A percentile compares a stretch with the other conserved stretches of the same genome.
Evolutionary conservation across 2,888 invertebrate genomes (phyloP).

Genomic region (Zaprionus bogoriensis): DNA sequence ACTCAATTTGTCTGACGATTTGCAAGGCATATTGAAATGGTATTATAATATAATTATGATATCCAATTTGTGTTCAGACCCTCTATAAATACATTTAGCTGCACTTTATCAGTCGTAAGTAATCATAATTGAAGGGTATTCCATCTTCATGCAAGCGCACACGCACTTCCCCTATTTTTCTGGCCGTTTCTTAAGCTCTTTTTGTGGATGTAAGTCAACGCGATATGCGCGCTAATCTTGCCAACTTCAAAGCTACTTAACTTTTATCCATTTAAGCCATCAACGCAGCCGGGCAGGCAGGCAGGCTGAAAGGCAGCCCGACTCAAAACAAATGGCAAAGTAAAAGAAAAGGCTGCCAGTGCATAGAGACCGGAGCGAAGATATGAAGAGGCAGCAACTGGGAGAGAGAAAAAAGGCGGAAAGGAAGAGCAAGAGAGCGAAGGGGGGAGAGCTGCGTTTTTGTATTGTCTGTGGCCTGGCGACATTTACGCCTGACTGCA

Average conservation of each 20-base stretch:
- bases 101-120: neutral
- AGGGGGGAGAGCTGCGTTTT: constrained; percentile 17
- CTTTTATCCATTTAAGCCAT: constrained; percentile 76
- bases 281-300: constrained; percentile 49
- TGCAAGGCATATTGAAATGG: too few species aligned
- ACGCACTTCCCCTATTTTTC: constrained; percentile 3
- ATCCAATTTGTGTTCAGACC: too few species aligned
- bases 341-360: constrained; percentile 42
- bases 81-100: too few species aligned
- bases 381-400: constrained; percentile 7
- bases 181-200: constrained; percentile 37
- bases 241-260: constrained; percentile 75
- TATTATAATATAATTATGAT: too few species aligned
- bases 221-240: constrained; percentile 73
- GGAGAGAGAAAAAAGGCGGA: neutral
- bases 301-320: constrained; percentile 28
- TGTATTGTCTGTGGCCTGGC: constrained; percentile 61
- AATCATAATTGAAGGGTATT: constrained; percentile 39
- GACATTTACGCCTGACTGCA: constrained; percentile 68
- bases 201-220: constrained; percentile 51
- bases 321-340: constrained; percentile 59
- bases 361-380: constrained; percentile 8
- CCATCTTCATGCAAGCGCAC: constrained; percentile 2
- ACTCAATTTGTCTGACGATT: neutral
- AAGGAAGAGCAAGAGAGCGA: neutral